Evolutionary conservation across 2,888 invertebrate genomes (phyloP).

Genomic region (Amaurobius ferox): DNA sequence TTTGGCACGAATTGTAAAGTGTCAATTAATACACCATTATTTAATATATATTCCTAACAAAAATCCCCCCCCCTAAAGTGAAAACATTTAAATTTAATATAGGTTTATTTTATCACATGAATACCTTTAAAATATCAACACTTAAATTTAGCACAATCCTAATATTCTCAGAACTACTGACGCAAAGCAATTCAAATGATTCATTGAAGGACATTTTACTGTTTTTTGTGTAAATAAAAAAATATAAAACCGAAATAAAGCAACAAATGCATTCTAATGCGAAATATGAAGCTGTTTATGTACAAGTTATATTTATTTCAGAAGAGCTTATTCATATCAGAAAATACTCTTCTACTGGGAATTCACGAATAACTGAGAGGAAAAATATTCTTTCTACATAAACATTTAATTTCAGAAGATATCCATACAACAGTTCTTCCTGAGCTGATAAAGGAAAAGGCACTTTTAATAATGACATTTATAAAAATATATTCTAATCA

Average conservation of each 20-base stretch:
- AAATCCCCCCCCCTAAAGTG: no score
- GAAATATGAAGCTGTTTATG: neutral
- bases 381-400: neutral
- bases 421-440: no score
- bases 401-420: neutral
- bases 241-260: neutral
- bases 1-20: no score
- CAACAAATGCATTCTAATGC: conserved; percentile 2
- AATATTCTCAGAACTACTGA: neutral
- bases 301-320: neutral
- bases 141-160: neutral
- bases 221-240: neutral
- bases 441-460: no score
- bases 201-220: neutral
- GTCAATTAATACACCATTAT: no score
- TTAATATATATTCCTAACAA: no score
- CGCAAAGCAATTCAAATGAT: neutral
- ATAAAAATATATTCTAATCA: no score
- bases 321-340: neutral
- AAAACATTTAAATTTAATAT: no score
- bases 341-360: neutral
- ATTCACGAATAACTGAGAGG: neutral
- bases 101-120: neutral
- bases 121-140: neutral
- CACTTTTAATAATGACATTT: no score